Percentiles rank a stretch among this genome's conserved stretches.
These are phyloP conservation scores for Tetraodon nigroviridis DNA, from an alignment of 2,113 vertebrate genomes.

Conservation along the genomic window DNA sequence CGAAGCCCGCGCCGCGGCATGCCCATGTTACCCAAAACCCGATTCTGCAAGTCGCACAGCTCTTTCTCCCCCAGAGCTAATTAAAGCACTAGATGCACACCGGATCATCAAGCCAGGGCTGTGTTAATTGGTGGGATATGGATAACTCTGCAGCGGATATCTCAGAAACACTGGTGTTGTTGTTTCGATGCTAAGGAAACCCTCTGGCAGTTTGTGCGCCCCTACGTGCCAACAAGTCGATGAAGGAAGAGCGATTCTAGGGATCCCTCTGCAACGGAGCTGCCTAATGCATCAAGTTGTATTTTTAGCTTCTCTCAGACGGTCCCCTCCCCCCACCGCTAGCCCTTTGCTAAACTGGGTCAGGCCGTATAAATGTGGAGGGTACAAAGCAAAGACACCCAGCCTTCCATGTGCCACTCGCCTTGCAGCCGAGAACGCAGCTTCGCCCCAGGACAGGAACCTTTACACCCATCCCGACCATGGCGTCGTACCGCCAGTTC, in stretches of 20 bases:
- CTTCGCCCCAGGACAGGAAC: slow-evolving; percentile 54
- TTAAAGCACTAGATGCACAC: slow-evolving; percentile 12
- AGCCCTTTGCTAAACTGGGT: slow-evolving; percentile 69
- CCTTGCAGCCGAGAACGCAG: slow-evolving; percentile 43
- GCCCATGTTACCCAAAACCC: slow-evolving; percentile 2
- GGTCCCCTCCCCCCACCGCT: slow-evolving; percentile 61
- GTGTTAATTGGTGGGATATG: not conserved
- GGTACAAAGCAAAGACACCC: slow-evolving; percentile 69
- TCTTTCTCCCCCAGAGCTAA: slow-evolving; percentile 13
- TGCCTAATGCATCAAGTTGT: slow-evolving; percentile 61
- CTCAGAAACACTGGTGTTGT: slow-evolving; percentile 33
- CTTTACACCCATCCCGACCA: slow-evolving; percentile 18
- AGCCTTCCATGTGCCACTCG: slow-evolving; percentile 51
- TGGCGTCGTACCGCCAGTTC: no score
- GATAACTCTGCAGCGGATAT: slow-evolving; percentile 10
- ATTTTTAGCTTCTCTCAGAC: slow-evolving; percentile 76
- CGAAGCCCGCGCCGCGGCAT: slow-evolving; percentile 13
- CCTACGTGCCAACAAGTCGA: slow-evolving; percentile 66
- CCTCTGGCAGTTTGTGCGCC: slow-evolving; percentile 64
- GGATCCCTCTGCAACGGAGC: slow-evolving; percentile 75
- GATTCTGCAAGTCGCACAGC: slow-evolving; percentile 11
- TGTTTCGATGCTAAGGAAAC: slow-evolving; percentile 64
- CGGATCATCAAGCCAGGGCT: slow-evolving; percentile 11
- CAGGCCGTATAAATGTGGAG: slow-evolving; percentile 72
- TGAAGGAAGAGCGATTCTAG: slow-evolving; percentile 72